Percentiles rank a stretch among this genome's conserved stretches.
Conservation (phyloP, 1,140 invertebrate species). For the Stenopsyche tienmushanensis region DNA sequence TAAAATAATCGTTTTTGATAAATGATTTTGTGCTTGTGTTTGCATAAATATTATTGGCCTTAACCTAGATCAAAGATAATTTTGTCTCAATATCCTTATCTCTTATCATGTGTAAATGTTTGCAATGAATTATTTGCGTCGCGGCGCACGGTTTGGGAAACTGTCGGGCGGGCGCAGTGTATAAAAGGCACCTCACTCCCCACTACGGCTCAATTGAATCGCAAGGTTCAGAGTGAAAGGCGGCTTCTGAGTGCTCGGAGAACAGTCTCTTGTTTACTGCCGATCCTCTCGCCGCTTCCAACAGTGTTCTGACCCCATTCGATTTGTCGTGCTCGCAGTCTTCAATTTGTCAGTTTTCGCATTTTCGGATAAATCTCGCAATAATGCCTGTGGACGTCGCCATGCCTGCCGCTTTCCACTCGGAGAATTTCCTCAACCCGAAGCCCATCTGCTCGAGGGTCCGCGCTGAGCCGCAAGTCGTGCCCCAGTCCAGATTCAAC, state of each 20-base stretch:
- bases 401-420: constrained; percentile 38
- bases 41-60: too few species aligned
- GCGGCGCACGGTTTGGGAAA: not conserved
- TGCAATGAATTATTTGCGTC: too few species aligned
- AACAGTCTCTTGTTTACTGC: not conserved
- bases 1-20: too few species aligned
- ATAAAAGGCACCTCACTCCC: not conserved
- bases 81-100: too few species aligned
- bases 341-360: not conserved
- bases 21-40: too few species aligned
- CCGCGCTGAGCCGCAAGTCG: constrained; percentile 44
- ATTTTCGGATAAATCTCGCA: not conserved
- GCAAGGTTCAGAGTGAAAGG: not conserved
- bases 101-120: too few species aligned
- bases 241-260: not conserved
- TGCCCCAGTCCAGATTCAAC: constrained; percentile 53
- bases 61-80: too few species aligned
- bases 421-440: constrained; percentile 34
- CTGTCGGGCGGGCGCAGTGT: not conserved
- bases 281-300: not conserved
- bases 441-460: constrained; percentile 42
- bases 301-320: not conserved
- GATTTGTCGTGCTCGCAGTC: not conserved
- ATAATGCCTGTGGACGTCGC: constrained; percentile 38
- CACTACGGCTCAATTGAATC: not conserved